A percentile compares a stretch with the other conserved stretches of the same genome.
These are phyloP conservation scores for Phylloscopus collybita DNA, from an alignment of 2,797 vertebrate species.

Conservation along the genomic window DNA sequence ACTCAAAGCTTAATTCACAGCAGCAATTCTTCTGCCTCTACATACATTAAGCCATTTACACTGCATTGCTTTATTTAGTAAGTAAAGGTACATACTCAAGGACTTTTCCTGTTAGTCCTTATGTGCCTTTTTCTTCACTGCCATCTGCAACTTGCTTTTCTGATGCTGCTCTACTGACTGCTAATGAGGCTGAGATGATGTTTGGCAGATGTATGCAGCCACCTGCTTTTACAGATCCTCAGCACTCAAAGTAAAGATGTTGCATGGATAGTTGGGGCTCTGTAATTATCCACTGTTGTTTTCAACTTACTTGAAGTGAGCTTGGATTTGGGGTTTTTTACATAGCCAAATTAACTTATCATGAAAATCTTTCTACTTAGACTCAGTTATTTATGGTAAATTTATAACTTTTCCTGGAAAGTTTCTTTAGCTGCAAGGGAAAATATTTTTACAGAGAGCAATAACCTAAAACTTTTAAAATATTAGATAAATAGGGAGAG, in stretches of 20 bases:
- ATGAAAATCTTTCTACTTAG: background rate
- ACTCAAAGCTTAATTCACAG: background rate
- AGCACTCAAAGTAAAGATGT: background rate
- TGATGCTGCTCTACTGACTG: constrained; percentile 11
- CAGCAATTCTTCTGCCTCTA: background rate
- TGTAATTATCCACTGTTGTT: background rate
- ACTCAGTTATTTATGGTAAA: background rate
- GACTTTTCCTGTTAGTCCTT: background rate
- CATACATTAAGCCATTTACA: background rate
- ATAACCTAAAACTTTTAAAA: background rate
- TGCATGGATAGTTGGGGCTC: background rate
- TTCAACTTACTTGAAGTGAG: constrained; percentile 20
- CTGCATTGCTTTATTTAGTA: background rate
- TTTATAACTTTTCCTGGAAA: background rate
- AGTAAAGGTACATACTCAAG: background rate
- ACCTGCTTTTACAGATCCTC: constrained; percentile 32
- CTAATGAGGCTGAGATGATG: constrained; percentile 38
- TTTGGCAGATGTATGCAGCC: constrained; percentile 28
- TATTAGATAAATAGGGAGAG: background rate
- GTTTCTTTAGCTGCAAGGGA: background rate
- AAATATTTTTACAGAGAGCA: background rate
- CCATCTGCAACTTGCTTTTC: constrained; percentile 53
- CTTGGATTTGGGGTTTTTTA: background rate
- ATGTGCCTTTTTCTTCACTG: background rate
- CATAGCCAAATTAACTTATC: background rate